A percentile compares a stretch with the other conserved stretches of the same genome.
These are phyloP conservation scores for Gallinago jamesoni DNA, from an alignment of 2,113 vertebrate genomes.

Conservation along the genomic window DNA sequence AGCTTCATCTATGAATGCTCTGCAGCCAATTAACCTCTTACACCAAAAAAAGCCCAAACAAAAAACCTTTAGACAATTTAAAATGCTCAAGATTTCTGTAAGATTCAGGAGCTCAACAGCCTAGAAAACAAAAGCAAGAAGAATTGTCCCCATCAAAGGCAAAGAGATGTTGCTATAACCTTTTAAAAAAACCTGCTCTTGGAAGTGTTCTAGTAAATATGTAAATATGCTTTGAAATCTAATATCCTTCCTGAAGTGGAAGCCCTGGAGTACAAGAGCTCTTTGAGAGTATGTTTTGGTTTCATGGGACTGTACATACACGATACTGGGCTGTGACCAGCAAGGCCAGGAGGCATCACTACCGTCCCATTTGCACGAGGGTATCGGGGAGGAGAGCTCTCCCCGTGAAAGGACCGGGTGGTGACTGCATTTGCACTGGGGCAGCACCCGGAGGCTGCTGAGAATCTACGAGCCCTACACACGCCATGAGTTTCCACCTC, in stretches of 20 bases:
- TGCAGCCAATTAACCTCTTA: neutral
- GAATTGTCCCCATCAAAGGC: slow-evolving; percentile 56
- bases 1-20: neutral
- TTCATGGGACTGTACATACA: neutral
- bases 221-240: slow-evolving; percentile 66
- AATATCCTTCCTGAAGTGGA: slow-evolving; percentile 60
- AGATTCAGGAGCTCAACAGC: neutral
- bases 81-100: neutral
- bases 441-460: neutral
- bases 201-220: slow-evolving; percentile 54
- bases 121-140: neutral
- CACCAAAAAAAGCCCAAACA: too few species aligned
- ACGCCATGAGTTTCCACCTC: neutral
- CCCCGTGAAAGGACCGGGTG: neutral
- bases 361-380: neutral
- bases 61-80: neutral
- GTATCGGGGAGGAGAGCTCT: neutral
- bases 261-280: slow-evolving; percentile 43
- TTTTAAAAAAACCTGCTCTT: neutral
- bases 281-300: slow-evolving; percentile 61
- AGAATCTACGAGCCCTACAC: neutral
- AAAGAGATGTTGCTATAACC: slow-evolving; percentile 58
- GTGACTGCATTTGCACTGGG: neutral
- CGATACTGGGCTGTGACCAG: neutral
- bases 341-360: neutral